These are phyloP conservation scores for Scolopax rusticola DNA, from an alignment of 2,797 vertebrate species.

Conservation along the genomic window DNA sequence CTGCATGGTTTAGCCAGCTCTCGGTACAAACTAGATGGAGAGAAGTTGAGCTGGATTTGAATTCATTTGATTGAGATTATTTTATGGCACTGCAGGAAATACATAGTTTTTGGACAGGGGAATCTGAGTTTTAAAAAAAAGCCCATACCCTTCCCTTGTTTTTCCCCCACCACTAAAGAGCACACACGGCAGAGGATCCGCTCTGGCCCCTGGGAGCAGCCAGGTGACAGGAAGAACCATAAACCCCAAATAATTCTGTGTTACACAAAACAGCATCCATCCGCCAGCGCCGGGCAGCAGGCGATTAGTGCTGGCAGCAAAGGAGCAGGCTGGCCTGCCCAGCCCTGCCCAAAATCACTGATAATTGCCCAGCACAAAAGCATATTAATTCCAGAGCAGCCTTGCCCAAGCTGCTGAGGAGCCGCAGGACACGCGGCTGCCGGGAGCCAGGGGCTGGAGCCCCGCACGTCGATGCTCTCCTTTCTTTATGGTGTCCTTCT, in stretches of 20 bases:
- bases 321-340: neutral
- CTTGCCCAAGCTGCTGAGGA: neutral
- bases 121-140: neutral
- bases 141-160: neutral
- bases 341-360: neutral
- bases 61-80: neutral
- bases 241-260: neutral
- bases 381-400: neutral
- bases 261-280: neutral
- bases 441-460: neutral
- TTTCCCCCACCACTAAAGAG: neutral
- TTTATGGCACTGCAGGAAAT: neutral
- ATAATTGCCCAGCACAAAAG: neutral
- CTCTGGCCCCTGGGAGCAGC: neutral
- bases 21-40: neutral
- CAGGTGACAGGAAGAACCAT: neutral
- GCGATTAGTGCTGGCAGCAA: neutral
- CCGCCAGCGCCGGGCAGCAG: neutral
- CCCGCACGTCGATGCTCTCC: rapidly evolving
- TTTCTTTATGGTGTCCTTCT: neutral
- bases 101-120: neutral
- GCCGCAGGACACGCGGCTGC: neutral
- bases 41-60: neutral
- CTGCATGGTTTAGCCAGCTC: neutral
- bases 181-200: neutral